Percentiles rank a stretch among this genome's conserved stretches.
Evolutionary conservation across 2,888 invertebrate genomes (phyloP).

Genomic region (Hemithea aestivaria): DNA sequence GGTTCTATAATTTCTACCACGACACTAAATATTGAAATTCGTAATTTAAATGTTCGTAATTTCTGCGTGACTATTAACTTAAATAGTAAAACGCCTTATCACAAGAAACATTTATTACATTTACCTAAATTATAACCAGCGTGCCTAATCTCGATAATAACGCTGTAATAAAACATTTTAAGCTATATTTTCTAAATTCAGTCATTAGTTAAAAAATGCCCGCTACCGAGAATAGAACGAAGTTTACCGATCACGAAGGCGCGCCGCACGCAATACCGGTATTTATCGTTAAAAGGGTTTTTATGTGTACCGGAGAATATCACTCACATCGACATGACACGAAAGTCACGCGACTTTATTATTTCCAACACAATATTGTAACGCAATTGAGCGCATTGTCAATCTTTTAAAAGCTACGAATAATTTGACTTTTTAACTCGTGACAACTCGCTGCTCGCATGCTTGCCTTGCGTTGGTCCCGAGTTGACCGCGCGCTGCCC

Average conservation of each 20-base stretch:
- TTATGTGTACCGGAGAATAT: slow-evolving; percentile 29
- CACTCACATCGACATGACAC: slow-evolving; percentile 27
- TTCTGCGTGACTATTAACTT: too few relatives aligned
- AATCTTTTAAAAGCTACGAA: too few relatives aligned
- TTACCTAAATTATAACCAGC: slow-evolving; percentile 12
- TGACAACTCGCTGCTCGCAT: too few relatives aligned
- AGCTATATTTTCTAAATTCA: slow-evolving; percentile 15
- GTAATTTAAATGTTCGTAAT: too few relatives aligned
- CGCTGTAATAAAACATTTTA: slow-evolving; percentile 13
- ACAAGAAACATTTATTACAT: not conserved
- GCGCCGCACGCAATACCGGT: slow-evolving; percentile 26
- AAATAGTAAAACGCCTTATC: too few relatives aligned
- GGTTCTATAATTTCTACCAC: too few relatives aligned
- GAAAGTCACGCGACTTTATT: slow-evolving; percentile 28
- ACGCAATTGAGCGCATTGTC: too few relatives aligned
- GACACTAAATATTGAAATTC: too few relatives aligned
- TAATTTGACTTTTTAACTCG: not conserved
- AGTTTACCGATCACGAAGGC: slow-evolving; percentile 27
- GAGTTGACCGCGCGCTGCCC: too few relatives aligned
- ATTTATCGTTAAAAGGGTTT: slow-evolving; percentile 31
- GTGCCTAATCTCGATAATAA: slow-evolving; percentile 14
- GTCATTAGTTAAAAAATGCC: slow-evolving; percentile 17
- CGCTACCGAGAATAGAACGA: slow-evolving; percentile 19
- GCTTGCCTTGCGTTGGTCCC: too few relatives aligned
- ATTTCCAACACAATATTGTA: slow-evolving; percentile 11